phyloP scores from a whole-genome alignment of 2,797 vertebrate genomes.

The Anisognathus igniventris region DNA sequence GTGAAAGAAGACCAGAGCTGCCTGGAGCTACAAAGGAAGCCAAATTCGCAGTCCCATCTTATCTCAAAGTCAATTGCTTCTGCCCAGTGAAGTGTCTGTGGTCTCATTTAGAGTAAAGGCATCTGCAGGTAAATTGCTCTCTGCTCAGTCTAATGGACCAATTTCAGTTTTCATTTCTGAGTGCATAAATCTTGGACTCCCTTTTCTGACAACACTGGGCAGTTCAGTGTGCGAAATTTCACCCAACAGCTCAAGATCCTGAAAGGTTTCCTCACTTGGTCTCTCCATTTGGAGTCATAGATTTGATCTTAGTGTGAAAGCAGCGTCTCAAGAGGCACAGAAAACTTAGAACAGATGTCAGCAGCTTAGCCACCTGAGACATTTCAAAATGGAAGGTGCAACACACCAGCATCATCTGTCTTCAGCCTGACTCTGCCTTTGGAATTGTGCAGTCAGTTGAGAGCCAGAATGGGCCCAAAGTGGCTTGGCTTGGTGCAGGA shows the following conservation, averaged over 20 bases:
- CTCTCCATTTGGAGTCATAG: background rate
- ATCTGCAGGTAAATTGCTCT: background rate
- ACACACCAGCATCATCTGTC: background rate
- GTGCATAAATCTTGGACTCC: background rate
- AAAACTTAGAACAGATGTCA: background rate
- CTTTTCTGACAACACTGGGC: background rate
- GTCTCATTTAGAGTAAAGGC: background rate
- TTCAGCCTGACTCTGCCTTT: background rate
- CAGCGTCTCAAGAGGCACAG: background rate
- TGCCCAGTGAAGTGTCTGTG: background rate
- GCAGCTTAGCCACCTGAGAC: background rate
- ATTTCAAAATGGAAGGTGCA: background rate
- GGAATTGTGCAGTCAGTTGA: background rate
- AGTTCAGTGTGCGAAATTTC: background rate
- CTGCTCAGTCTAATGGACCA: background rate
- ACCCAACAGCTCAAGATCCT: background rate
- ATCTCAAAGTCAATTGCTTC: background rate
- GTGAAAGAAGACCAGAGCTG: background rate
- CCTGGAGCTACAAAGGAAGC: background rate
- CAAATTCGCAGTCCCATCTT: background rate
- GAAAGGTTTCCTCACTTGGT: background rate
- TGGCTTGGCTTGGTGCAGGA: background rate
- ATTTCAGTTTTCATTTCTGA: background rate
- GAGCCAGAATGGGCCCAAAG: background rate
- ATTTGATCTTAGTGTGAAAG: background rate